Percentiles rank a stretch among this genome's conserved stretches.
Conservation (phyloP, 2,888 invertebrate genomes). For the Eutolmus rufibarbis region DNA sequence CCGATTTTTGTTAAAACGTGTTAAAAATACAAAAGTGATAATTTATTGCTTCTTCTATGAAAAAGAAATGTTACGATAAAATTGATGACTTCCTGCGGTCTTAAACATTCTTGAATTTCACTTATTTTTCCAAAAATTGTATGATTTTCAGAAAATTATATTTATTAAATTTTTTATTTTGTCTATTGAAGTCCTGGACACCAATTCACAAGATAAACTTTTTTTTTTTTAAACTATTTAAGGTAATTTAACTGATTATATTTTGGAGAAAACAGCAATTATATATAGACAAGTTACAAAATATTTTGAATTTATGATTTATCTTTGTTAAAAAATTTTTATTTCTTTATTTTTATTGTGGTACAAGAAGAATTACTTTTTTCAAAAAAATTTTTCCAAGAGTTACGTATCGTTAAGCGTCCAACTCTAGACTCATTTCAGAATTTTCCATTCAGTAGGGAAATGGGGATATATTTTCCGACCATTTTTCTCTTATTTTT, state of each 20-base stretch:
- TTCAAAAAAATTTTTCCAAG: neutral
- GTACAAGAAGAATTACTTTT: neutral
- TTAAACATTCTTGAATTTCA: neutral
- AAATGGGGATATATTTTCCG: slow-evolving; percentile 6
- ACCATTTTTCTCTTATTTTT: neutral
- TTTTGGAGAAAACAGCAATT: neutral
- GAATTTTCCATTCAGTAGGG: slow-evolving; percentile 31
- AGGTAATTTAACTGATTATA: neutral
- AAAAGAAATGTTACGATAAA: neutral
- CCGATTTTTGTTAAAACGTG: neutral
- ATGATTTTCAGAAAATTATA: no score
- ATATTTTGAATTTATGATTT: neutral
- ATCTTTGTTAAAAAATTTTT: neutral
- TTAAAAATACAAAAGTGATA: neutral
- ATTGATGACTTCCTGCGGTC: neutral
- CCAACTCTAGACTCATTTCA: slow-evolving; percentile 40
- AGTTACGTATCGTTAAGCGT: slow-evolving; percentile 38
- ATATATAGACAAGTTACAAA: neutral
- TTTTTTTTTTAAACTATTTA: neutral
- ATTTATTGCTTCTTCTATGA: neutral
- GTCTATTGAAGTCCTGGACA: neutral
- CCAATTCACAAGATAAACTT: neutral
- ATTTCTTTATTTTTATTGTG: neutral
- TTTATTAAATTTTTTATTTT: neutral
- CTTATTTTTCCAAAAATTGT: neutral